Base-by-base conservation (phyloP, 2,888 invertebrate species). In the Eupelmus urozonus region DNA sequence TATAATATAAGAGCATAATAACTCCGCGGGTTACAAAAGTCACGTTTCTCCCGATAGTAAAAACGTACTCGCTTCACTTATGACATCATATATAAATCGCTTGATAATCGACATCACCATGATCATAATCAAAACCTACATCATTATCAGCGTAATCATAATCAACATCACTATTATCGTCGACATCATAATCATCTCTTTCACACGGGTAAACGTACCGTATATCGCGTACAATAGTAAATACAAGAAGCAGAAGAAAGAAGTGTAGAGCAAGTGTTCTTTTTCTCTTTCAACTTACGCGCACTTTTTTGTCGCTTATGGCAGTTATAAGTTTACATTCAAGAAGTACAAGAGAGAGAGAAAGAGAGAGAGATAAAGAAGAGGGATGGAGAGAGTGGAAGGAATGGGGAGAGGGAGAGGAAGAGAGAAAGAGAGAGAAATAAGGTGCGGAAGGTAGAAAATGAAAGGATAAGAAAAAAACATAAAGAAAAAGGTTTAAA, bases 261-360 rank as follows among this genome's bases (percentile, higher is more conserved):
- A 63, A 57, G 42, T 60, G 20, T 23, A 5, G 16, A n/a, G 53
- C 13, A 49, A 65, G 40, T 63, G 7, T 29, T 65, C 11, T 51
- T 65, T 71, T 57, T 70, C 45, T 29, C 55, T 60, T 70, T 57
- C 23, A 67, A 60, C 55, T 55, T 49, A 60, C 55, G 45, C 23
- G 18, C n/a, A 49, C 16, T 53, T 40, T 73, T 72, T 66, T 42
- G 63, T 74, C 70, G 60, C 62, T 76, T 71, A 71, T 77, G 74
- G 77, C 77, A 80, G 77, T 77, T 77, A 71, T 34, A 74, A 71
- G 74, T 74, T 72, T 70, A 74, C 73, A 77, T 77, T 80, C 29
- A 72, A 79, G n/a, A 62, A 77, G 42, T 60, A 66, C 42, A 29
- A 60, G 55, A 49, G 5, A 27, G 20, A 34, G 27, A 67, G 49